These are phyloP conservation scores for Aplodontia rufa DNA, from an alignment of 2,113 vertebrate genomes.

Conservation along the genomic window DNA sequence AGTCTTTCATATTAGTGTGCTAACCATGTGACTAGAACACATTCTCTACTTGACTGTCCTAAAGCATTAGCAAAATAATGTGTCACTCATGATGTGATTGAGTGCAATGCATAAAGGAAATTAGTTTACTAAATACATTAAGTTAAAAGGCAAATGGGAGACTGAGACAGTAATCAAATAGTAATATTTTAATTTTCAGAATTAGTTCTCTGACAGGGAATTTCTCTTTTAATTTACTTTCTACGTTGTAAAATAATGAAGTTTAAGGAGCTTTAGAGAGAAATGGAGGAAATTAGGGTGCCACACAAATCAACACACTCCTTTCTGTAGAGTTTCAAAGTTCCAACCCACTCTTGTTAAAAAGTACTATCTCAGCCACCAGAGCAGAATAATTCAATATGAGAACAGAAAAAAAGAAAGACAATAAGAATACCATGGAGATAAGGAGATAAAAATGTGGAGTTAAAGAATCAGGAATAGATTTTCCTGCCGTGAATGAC, in stretches of 20 bases:
- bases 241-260: conserved; percentile 40
- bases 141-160: conserved; percentile 59
- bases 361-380: background rate
- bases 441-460: background rate
- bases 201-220: conserved; percentile 53
- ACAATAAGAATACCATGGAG: background rate
- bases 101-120: conserved; percentile 59
- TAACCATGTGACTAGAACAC: background rate
- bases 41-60: conserved; percentile 23
- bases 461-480: background rate
- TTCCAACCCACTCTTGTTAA: conserved; percentile 2
- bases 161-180: conserved; percentile 37
- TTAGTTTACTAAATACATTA: conserved; percentile 68
- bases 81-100: conserved; percentile 52
- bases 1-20: conserved; percentile 9
- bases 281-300: conserved; percentile 23
- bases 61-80: conserved; percentile 49
- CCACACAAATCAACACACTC: background rate
- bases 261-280: background rate
- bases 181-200: conserved; percentile 68
- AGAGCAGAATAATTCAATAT: conserved; percentile 32
- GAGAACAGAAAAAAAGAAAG: background rate
- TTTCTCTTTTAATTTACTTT: conserved; percentile 65
- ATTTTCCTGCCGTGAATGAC: background rate
- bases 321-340: background rate